Conservation (phyloP, 2,888 invertebrate species). For the Drosophila tanythrix region DNA sequence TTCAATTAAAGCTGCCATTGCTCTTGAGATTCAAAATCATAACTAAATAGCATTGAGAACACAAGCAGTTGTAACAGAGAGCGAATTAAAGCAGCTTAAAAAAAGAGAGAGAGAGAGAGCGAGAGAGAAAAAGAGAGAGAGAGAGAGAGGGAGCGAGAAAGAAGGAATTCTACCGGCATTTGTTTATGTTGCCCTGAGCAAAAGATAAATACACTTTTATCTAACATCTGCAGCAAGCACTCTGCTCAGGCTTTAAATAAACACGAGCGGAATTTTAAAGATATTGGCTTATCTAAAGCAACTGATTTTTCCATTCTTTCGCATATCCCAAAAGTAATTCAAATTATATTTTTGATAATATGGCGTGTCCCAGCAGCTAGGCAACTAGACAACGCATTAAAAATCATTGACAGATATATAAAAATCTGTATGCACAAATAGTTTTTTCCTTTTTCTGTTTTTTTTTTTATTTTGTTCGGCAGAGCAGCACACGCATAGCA, state of each 20-base stretch:
- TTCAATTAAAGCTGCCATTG: constrained; percentile 24
- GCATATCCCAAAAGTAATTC: background rate
- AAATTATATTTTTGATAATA: constrained; percentile 14
- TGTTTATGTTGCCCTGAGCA: constrained; percentile 48
- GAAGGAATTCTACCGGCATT: constrained; percentile 52
- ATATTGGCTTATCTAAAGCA: constrained; percentile 17
- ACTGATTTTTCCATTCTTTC: constrained; percentile 2
- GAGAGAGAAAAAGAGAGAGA: background rate
- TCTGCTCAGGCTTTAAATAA: constrained; percentile 49
- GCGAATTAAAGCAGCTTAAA: background rate
- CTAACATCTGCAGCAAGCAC: constrained; percentile 28
- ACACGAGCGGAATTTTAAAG: constrained; percentile 36
- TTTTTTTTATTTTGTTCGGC: constrained; percentile 14
- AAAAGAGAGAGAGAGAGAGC: background rate
- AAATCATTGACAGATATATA: constrained; percentile 41
- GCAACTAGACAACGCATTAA: constrained; percentile 32
- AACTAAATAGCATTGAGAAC: constrained; percentile 12
- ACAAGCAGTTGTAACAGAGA: constrained; percentile 7
- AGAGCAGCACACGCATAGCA: constrained; percentile 74
- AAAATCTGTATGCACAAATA: constrained; percentile 18
- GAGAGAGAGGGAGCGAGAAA: background rate
- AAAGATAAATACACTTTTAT: constrained; percentile 45
- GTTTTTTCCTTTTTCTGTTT: background rate
- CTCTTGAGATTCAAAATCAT: constrained; percentile 8
- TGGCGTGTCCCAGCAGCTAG: constrained; percentile 26